These are phyloP conservation scores for Strongylocentrotus purpuratus DNA, from an alignment of 35 echinoderm and acorn worm genomes.

Conservation along the genomic window DNA sequence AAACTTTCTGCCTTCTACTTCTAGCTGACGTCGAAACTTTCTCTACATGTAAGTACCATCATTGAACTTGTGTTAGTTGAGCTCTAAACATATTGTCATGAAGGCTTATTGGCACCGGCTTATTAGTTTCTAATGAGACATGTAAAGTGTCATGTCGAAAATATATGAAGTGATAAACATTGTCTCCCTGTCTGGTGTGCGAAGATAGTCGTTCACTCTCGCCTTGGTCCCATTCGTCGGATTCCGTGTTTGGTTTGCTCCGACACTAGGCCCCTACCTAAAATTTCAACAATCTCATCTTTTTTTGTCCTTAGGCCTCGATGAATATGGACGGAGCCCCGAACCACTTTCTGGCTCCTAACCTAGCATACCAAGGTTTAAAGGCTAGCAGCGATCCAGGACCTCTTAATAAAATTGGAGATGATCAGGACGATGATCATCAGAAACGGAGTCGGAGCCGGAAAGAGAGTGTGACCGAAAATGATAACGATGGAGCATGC, in stretches of 20 bases:
- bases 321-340: neutral
- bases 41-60: neutral
- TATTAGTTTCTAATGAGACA: too few relatives aligned
- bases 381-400: constrained; percentile 28
- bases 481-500: neutral
- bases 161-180: neutral
- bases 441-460: constrained; percentile 8
- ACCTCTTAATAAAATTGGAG: neutral
- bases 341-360: neutral
- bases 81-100: too few relatives aligned
- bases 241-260: neutral
- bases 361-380: neutral
- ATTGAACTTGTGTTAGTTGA: too few relatives aligned
- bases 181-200: neutral
- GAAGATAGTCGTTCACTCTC: neutral
- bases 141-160: neutral
- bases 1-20: neutral
- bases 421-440: neutral
- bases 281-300: neutral
- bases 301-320: neutral
- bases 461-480: neutral
- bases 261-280: neutral
- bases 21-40: neutral
- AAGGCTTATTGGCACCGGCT: too few relatives aligned
- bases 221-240: neutral